phyloP scores from a whole-genome alignment of 1,140 invertebrate genomes.

The Sarcophaga peregrina region DNA sequence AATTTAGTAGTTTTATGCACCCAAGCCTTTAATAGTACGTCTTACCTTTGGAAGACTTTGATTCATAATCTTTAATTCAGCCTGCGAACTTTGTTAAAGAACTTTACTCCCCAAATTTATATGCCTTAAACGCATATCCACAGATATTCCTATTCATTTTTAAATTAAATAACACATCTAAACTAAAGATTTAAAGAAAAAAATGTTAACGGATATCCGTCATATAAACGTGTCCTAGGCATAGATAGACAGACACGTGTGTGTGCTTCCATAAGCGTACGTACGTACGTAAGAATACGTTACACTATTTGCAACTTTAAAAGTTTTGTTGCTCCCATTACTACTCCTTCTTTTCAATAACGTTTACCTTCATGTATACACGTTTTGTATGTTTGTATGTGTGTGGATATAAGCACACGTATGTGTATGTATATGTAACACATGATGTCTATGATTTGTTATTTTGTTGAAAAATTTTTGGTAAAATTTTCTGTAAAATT shows the following conservation, averaged over 20 bases:
- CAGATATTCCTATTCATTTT: too few species aligned
- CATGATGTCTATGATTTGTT: not conserved
- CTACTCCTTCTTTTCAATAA: not conserved
- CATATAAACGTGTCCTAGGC: not conserved
- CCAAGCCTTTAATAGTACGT: too few species aligned
- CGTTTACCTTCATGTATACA: not conserved
- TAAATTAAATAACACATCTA: too few species aligned
- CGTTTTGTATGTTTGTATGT: not conserved
- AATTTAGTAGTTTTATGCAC: too few species aligned
- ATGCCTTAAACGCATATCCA: too few species aligned
- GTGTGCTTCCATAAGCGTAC: not conserved
- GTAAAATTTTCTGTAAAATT: not conserved
- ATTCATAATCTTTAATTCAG: too few species aligned
- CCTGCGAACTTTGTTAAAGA: too few species aligned
- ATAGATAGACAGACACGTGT: not conserved
- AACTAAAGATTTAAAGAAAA: not conserved
- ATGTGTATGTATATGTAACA: not conserved
- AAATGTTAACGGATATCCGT: constrained; percentile 18
- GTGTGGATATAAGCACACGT: not conserved
- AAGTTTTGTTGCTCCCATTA: not conserved
- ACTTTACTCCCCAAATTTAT: too few species aligned
- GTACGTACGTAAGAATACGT: not conserved
- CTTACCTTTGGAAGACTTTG: too few species aligned
- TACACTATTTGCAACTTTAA: constrained; percentile 4
- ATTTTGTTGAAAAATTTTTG: not conserved